Conservation (phyloP, 2,888 invertebrate genomes). For the Dugesia japonica region DNA sequence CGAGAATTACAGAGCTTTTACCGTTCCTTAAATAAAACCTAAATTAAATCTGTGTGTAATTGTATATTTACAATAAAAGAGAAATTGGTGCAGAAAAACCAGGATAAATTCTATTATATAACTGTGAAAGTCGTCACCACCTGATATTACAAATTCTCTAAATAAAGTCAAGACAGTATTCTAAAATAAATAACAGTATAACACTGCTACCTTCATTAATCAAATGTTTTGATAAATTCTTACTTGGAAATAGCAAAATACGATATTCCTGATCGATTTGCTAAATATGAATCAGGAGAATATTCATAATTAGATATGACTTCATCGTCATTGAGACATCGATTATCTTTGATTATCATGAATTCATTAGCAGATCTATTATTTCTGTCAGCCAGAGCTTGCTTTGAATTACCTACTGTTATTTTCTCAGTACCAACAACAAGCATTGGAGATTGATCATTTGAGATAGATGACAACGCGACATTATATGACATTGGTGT, state of each 20-base stretch:
- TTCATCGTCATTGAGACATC: background rate
- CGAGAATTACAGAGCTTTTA: no score
- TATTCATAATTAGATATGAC: background rate
- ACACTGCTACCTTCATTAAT: no score
- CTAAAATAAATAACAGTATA: no score
- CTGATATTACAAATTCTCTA: no score
- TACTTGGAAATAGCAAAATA: background rate
- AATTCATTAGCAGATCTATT: background rate
- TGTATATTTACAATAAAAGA: no score
- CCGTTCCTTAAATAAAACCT: no score
- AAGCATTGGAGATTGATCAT: background rate
- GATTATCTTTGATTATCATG: background rate
- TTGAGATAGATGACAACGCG: background rate
- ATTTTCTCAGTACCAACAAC: slow-evolving; percentile 4
- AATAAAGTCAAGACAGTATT: no score
- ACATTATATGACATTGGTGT: background rate
- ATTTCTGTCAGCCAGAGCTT: background rate
- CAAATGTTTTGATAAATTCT: no score
- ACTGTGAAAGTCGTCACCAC: no score
- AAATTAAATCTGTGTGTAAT: no score
- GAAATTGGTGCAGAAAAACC: no score
- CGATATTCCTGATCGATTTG: background rate
- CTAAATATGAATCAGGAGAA: background rate
- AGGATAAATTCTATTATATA: no score
- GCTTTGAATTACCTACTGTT: background rate